A percentile compares a stretch with the other conserved stretches of the same genome.
These are phyloP conservation scores for Pionites leucogaster DNA, from an alignment of 2,113 vertebrate genomes.

Conservation along the genomic window DNA sequence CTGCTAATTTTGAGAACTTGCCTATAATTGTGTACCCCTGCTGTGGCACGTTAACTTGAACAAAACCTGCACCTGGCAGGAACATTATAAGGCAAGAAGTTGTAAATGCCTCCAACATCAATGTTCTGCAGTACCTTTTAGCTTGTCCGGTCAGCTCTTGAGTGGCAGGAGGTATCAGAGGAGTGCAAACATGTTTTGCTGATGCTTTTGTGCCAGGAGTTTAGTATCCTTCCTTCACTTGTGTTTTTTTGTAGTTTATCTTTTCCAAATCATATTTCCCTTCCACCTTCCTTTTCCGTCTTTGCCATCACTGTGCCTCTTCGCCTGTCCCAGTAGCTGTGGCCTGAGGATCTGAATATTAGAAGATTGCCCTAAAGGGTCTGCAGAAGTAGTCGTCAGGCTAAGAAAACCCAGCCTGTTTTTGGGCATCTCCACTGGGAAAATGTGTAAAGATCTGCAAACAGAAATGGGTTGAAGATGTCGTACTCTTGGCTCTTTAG, in stretches of 20 bases:
- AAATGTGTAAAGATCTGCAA: not conserved
- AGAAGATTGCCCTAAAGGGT: not conserved
- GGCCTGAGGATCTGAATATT: not conserved
- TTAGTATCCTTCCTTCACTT: not conserved
- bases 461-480: not conserved
- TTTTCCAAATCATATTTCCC: not conserved
- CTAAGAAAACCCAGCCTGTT: not conserved
- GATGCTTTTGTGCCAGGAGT: not conserved
- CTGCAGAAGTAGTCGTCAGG: not conserved
- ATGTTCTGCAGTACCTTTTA: not conserved
- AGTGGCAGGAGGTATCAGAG: not conserved
- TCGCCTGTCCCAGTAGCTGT: not conserved
- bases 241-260: not conserved
- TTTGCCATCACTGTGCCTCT: not conserved
- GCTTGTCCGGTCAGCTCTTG: not conserved
- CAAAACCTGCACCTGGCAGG: slow-evolving; percentile 1
- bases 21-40: not conserved
- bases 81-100: not conserved
- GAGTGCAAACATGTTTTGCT: not conserved
- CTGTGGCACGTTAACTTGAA: not conserved
- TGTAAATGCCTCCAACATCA: not conserved
- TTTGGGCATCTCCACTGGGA: not conserved
- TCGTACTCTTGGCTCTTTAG: not conserved
- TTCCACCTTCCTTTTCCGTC: not conserved
- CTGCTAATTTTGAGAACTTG: slow-evolving; percentile 6